Conservation (phyloP, 2,113 vertebrate species). For the Phaethornis superciliosus region DNA sequence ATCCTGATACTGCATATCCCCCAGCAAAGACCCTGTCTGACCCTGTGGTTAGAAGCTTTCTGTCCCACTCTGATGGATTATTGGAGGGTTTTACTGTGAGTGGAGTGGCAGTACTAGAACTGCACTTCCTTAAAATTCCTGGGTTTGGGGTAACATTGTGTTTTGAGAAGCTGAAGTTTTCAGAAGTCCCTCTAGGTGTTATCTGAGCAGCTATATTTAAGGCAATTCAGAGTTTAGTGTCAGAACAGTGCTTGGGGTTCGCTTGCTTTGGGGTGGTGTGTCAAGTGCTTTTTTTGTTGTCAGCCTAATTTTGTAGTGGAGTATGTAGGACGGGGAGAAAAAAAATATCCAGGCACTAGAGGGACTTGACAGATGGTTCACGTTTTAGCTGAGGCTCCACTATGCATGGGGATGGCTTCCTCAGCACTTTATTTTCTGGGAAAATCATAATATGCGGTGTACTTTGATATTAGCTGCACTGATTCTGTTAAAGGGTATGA, state of each 20-base stretch:
- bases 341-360: constrained; percentile 11
- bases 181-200: neutral
- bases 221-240: neutral
- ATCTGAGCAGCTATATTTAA: neutral
- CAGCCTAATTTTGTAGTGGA: constrained; percentile 39
- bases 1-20: neutral
- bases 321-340: neutral
- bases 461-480: neutral
- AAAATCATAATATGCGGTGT: neutral
- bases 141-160: neutral
- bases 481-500: neutral
- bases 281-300: neutral
- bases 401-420: neutral
- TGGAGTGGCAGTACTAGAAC: neutral
- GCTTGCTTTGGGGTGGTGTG: neutral
- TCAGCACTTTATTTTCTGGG: constrained; percentile 33
- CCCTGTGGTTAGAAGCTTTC: neutral
- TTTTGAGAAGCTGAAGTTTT: neutral
- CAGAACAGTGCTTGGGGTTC: neutral
- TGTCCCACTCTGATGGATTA: neutral
- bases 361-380: constrained; percentile 49
- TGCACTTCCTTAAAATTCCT: neutral
- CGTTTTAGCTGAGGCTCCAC: constrained; percentile 39
- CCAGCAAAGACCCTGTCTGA: rapidly evolving
- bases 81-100: neutral